Evolutionary conservation across 37 sponge, comb jelly and placozoan genomes (phyloP).

Genomic region (Bolinopsis microptera): DNA sequence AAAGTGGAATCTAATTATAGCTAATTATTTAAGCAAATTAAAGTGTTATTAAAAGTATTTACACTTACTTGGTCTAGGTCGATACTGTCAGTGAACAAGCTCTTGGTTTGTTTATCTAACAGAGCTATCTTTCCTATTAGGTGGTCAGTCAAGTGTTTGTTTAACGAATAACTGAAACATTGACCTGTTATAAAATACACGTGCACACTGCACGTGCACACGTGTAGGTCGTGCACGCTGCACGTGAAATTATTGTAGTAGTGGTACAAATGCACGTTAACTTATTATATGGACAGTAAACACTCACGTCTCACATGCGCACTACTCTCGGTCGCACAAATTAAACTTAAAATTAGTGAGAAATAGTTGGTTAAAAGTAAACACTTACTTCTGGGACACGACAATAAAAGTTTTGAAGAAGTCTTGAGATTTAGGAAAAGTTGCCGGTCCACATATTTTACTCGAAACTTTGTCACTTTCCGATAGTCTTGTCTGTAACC

Average conservation of each 20-base stretch:
- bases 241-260: no score
- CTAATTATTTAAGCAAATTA: no score
- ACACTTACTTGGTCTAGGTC: slow-evolving; percentile 19
- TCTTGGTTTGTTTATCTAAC: not conserved
- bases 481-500: not conserved
- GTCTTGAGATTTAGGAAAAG: slow-evolving; percentile 62
- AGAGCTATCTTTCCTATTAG: not conserved
- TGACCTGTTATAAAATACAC: not conserved
- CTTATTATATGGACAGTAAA: no score
- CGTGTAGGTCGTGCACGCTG: no score
- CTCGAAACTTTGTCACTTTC: not conserved
- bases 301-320: no score
- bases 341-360: not conserved
- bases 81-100: slow-evolving; percentile 26
- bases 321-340: no score
- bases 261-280: no score
- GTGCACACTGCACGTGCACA: no score
- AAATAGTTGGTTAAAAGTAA: not conserved
- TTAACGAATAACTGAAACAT: slow-evolving; percentile 16
- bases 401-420: slow-evolving; percentile 62
- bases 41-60: no score
- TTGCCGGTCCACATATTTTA: not conserved
- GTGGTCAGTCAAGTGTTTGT: slow-evolving; percentile 51
- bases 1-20: no score
- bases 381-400: slow-evolving; percentile 55